Percentiles rank a stretch among this genome's conserved stretches.
Conservation (phyloP, 2,888 invertebrate species). For the Uloborus plumipes region DNA sequence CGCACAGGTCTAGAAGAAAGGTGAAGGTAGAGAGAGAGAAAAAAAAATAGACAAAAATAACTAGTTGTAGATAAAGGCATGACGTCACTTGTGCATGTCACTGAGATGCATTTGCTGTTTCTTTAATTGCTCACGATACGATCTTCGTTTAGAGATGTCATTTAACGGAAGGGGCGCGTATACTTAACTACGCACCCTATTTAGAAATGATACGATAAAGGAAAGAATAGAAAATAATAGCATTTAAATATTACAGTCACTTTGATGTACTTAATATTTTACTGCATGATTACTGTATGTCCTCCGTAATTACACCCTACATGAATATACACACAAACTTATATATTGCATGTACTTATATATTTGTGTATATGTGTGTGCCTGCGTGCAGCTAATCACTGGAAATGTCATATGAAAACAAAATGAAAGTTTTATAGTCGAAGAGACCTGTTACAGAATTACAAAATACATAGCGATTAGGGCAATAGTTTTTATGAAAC, state of each 20-base stretch:
- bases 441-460: too few species aligned
- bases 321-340: too few species aligned
- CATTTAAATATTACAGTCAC: too few species aligned
- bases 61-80: conserved; percentile 12
- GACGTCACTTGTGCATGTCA: conserved; percentile 48
- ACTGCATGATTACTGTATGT: background rate
- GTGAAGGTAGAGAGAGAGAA: conserved; percentile 6
- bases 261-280: background rate
- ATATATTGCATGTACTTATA: too few species aligned
- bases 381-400: too few species aligned
- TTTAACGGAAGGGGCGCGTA: conserved; percentile 24
- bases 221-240: conserved; percentile 20
- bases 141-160: conserved; percentile 30
- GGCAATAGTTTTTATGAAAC: too few species aligned
- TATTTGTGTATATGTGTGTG: too few species aligned
- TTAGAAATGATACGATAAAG: conserved; percentile 15
- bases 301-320: too few species aligned
- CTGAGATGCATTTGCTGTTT: conserved; percentile 32
- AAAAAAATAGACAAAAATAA: background rate
- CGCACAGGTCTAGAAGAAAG: background rate
- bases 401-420: too few species aligned
- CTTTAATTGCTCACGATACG: conserved; percentile 49
- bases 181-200: conserved; percentile 20
- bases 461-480: too few species aligned
- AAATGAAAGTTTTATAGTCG: too few species aligned